phyloP scores from a whole-genome alignment of 2,113 vertebrate genomes.

The Otis tarda region DNA sequence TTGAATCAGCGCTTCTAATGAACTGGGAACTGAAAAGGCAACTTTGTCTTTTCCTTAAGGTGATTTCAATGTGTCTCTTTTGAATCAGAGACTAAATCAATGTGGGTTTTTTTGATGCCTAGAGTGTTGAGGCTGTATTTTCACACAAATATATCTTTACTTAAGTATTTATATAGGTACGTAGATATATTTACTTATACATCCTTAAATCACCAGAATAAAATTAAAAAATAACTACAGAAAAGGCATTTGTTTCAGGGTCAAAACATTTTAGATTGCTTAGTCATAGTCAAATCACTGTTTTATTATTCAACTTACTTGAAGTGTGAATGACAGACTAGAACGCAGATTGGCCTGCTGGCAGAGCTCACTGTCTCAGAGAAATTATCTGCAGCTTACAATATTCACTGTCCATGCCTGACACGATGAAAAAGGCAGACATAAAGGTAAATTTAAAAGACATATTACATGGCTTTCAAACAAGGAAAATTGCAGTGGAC shows the following conservation, averaged over 20 bases:
- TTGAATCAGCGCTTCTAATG: neutral
- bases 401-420: neutral
- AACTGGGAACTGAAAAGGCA: neutral
- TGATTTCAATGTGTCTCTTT: neutral
- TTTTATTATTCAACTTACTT: neutral
- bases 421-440: neutral
- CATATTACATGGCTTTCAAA: neutral
- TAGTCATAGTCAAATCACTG: neutral
- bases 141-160: neutral
- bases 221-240: neutral
- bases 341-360: neutral
- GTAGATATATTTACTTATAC: neutral
- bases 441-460: neutral
- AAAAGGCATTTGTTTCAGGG: neutral
- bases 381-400: neutral
- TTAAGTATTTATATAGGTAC: neutral
- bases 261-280: neutral
- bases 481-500: neutral
- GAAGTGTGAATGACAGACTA: neutral
- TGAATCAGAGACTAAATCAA: neutral
- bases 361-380: neutral
- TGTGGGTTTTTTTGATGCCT: neutral
- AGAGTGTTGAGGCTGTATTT: neutral
- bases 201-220: neutral
- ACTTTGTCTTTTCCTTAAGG: neutral